Evolutionary conservation across 2,113 vertebrate species (phyloP).

Genomic region (Dromaius novaehollandiae): DNA sequence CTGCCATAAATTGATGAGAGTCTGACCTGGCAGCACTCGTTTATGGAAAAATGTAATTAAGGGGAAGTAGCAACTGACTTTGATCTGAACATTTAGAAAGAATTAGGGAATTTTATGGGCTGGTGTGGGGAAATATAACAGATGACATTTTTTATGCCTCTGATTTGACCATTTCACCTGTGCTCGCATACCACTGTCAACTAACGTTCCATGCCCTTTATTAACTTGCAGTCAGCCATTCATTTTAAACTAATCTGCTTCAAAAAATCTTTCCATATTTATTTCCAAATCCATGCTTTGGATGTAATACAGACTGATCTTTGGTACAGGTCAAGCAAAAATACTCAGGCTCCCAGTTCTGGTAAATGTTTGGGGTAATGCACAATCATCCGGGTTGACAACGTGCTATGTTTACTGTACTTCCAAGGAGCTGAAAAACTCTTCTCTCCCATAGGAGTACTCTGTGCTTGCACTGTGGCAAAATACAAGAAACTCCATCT

Average conservation of each 20-base stretch:
- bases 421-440: not conserved
- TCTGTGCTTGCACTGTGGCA: not conserved
- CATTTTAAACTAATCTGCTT: slow-evolving; percentile 12
- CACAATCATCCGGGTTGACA: not conserved
- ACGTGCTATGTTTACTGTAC: not conserved
- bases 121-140: not conserved
- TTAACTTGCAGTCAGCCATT: not conserved
- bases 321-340: not conserved
- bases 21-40: not conserved
- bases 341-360: not conserved
- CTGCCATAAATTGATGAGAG: not conserved
- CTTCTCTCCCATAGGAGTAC: not conserved
- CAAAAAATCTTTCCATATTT: not conserved
- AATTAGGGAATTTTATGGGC: not conserved
- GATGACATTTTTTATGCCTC: not conserved
- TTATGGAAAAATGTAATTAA: not conserved
- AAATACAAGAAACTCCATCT: not conserved
- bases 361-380: not conserved
- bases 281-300: not conserved
- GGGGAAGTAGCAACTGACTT: not conserved
- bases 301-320: not conserved
- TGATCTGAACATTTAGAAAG: not conserved
- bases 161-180: not conserved
- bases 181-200: not conserved
- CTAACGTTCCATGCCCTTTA: not conserved